Percentiles rank a stretch among this genome's conserved stretches.
phyloP scores from a whole-genome alignment of 23 tunicate genomes.

The Corella eumyota region DNA sequence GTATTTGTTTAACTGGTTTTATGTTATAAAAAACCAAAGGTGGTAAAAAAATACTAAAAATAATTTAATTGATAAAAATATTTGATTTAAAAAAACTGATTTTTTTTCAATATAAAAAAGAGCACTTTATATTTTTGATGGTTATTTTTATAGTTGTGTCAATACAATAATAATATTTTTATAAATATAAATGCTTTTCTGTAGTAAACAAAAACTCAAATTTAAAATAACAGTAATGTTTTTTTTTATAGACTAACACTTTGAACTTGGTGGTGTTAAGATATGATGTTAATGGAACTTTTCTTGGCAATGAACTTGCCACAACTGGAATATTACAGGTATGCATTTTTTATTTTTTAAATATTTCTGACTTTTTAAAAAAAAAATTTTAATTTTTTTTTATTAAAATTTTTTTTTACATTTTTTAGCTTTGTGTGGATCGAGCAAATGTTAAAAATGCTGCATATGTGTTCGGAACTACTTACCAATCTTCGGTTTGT shows the following conservation, averaged over 20 bases:
- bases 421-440: constrained; percentile 47
- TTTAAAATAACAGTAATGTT: background rate
- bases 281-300: constrained; percentile 72
- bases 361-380: background rate
- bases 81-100: no score
- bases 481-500: constrained; percentile 22
- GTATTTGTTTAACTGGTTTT: background rate
- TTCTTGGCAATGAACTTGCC: constrained; percentile 39
- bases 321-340: constrained; percentile 77
- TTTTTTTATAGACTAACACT: constrained; percentile 19
- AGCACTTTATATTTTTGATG: no score
- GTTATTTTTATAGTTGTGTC: no score
- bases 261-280: constrained; percentile 46
- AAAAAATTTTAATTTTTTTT: background rate
- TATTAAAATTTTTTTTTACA: background rate
- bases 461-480: constrained; percentile 55
- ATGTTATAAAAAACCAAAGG: background rate
- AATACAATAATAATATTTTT: no score
- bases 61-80: background rate
- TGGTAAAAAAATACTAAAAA: background rate
- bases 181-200: no score
- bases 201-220: no score
- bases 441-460: constrained; percentile 10
- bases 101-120: no score
- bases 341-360: background rate